Evolutionary conservation across 2,113 vertebrate genomes (phyloP).

Genomic region (Calyptomena viridis): DNA sequence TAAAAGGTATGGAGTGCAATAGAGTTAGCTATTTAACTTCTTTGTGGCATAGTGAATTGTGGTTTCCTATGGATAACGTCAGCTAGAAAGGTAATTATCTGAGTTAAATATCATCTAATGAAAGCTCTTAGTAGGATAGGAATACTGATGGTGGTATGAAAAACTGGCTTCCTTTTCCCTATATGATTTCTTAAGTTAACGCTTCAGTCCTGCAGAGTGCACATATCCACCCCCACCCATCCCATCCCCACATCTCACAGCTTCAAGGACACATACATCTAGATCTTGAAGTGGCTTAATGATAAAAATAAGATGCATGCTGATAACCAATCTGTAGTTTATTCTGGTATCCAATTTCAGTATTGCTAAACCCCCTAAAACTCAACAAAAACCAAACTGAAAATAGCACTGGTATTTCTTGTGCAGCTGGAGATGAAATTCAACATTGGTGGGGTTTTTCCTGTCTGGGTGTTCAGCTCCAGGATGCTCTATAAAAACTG

Average conservation of each 20-base stretch:
- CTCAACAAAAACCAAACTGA: neutral
- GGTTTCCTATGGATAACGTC: neutral
- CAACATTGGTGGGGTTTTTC: neutral
- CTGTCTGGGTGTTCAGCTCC: neutral
- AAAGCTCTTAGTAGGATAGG: neutral
- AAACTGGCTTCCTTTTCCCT: neutral
- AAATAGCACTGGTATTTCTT: neutral
- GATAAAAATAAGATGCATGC: neutral
- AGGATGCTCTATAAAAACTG: neutral
- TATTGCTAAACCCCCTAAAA: neutral
- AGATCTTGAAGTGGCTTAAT: neutral
- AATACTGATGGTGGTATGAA: neutral
- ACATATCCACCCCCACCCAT: neutral
- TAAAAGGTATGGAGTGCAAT: neutral
- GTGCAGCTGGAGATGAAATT: neutral
- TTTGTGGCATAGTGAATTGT: neutral
- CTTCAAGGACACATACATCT: neutral
- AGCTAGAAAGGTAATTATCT: slow-evolving; percentile 3
- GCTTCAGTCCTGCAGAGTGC: neutral
- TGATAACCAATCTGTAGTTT: neutral
- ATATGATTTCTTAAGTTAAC: neutral
- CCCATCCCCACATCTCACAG: neutral
- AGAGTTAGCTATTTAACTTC: neutral
- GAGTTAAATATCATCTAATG: neutral
- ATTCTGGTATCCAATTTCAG: neutral